Evolutionary conservation across 2,888 invertebrate species (phyloP).

Genomic region (Drosophila koepferae): DNA sequence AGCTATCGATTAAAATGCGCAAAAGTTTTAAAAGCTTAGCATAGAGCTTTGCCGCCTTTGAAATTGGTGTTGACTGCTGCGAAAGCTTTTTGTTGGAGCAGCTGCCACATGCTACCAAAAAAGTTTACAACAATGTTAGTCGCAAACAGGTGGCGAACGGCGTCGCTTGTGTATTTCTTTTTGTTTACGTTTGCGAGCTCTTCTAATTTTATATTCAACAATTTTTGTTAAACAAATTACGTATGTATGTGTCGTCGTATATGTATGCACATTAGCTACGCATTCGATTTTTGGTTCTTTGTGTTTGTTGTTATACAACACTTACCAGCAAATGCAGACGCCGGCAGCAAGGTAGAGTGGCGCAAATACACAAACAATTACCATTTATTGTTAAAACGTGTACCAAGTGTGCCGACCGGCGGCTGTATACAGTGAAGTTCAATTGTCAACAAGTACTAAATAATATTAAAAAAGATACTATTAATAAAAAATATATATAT

Average conservation of each 20-base stretch:
- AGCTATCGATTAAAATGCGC: slow-evolving; percentile 28
- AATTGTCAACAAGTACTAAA: slow-evolving; percentile 22
- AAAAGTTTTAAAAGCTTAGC: slow-evolving; percentile 15
- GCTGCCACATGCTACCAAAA: slow-evolving; percentile 45
- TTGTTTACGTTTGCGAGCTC: neutral
- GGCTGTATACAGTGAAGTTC: slow-evolving; percentile 20
- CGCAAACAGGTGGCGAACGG: slow-evolving; percentile 31
- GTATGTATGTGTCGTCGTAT: slow-evolving; percentile 4
- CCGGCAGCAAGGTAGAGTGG: slow-evolving; percentile 32
- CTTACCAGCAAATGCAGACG: slow-evolving; percentile 36
- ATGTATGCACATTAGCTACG: slow-evolving; percentile 2
- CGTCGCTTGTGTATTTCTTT: slow-evolving; percentile 6
- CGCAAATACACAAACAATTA: slow-evolving; percentile 7
- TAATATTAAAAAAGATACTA: neutral
- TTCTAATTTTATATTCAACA: slow-evolving; percentile 8
- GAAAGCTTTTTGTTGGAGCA: slow-evolving; percentile 30
- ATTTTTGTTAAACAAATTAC: slow-evolving; percentile 39
- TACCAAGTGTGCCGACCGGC: slow-evolving; percentile 30
- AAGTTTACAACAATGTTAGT: slow-evolving; percentile 22
- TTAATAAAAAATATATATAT: neutral
- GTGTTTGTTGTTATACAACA: slow-evolving; percentile 62
- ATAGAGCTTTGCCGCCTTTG: slow-evolving; percentile 11
- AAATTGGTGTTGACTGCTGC: slow-evolving; percentile 16
- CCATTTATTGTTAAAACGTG: slow-evolving; percentile 23
- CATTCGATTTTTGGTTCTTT: slow-evolving; percentile 21